Conservation (phyloP, 2,888 invertebrate species). For the Drosophila algonquin region DNA sequence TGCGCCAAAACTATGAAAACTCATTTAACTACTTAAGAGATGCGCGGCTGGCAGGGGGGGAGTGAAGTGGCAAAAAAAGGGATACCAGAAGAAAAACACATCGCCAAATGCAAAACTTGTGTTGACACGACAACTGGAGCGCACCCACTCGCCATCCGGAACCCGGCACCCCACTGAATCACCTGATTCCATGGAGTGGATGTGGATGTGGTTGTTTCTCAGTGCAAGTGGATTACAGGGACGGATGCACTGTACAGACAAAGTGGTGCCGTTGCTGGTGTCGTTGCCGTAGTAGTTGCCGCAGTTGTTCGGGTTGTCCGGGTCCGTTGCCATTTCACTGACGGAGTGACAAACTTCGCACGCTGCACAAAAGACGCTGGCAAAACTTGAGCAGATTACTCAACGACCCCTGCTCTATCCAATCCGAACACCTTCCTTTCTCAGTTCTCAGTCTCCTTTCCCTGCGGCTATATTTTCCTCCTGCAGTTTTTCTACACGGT, state of each 20-base stretch:
- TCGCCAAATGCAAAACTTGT: constrained; percentile 73
- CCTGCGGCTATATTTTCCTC: constrained; percentile 17
- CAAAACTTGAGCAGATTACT: constrained; percentile 68
- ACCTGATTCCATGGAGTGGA: constrained; percentile 35
- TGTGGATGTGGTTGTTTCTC: constrained; percentile 26
- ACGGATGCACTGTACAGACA: constrained; percentile 53
- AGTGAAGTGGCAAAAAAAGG: constrained; percentile 6
- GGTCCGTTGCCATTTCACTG: constrained; percentile 57
- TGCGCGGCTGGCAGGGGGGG: constrained; percentile 17
- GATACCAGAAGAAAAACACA: constrained; percentile 60
- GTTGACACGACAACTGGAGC: constrained; percentile 63
- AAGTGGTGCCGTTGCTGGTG: constrained; percentile 42
- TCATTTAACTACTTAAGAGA: constrained; percentile 70
- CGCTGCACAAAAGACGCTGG: constrained; percentile 65
- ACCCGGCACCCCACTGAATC: background rate
- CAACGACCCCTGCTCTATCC: constrained; percentile 6
- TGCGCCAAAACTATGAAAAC: constrained; percentile 68
- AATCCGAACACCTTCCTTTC: background rate
- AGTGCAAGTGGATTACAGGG: constrained; percentile 54
- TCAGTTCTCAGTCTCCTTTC: background rate
- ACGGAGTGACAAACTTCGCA: constrained; percentile 74
- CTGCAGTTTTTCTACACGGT: constrained; percentile 46
- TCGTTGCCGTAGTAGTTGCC: constrained; percentile 11
- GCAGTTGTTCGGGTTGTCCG: background rate
- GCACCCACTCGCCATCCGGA: background rate